These are phyloP conservation scores for Nomada flava DNA, from an alignment of 2,888 invertebrate species.

Conservation along the genomic window DNA sequence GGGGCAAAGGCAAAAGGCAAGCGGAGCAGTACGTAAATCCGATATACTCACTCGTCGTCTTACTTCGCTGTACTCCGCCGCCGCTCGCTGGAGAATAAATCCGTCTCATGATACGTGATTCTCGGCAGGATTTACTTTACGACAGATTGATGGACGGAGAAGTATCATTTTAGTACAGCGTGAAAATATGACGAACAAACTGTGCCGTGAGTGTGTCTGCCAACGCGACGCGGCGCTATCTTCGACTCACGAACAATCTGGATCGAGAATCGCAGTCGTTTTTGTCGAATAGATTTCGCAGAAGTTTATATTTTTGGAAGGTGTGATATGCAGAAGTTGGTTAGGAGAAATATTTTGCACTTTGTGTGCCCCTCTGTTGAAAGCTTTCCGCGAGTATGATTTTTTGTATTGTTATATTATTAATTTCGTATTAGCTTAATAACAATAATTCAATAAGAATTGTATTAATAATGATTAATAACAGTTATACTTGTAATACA, in stretches of 20 bases:
- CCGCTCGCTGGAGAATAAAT: constrained; percentile 62
- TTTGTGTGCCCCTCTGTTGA: no score
- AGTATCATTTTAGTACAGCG: constrained; percentile 60
- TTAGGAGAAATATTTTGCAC: background rate
- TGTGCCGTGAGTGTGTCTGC: constrained; percentile 7
- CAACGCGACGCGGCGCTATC: background rate
- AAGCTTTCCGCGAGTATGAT: no score
- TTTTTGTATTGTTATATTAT: no score
- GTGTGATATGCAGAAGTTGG: background rate
- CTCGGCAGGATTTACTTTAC: constrained; percentile 71
- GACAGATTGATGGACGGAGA: constrained; percentile 64
- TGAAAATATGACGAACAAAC: constrained; percentile 43
- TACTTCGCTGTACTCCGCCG: constrained; percentile 49
- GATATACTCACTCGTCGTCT: constrained; percentile 75
- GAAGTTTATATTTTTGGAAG: background rate
- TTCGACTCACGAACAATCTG: constrained; percentile 11
- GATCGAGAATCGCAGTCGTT: constrained; percentile 1
- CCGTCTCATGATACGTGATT: constrained; percentile 70
- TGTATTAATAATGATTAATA: no score
- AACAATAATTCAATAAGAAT: no score
- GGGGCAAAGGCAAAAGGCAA: constrained; percentile 40
- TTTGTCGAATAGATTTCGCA: constrained; percentile 5
- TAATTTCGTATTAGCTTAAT: no score
- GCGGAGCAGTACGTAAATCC: constrained; percentile 73
- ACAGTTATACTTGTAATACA: no score